Base-by-base conservation (phyloP, 2,797 vertebrate species). In the Merluccius polli region DNA sequence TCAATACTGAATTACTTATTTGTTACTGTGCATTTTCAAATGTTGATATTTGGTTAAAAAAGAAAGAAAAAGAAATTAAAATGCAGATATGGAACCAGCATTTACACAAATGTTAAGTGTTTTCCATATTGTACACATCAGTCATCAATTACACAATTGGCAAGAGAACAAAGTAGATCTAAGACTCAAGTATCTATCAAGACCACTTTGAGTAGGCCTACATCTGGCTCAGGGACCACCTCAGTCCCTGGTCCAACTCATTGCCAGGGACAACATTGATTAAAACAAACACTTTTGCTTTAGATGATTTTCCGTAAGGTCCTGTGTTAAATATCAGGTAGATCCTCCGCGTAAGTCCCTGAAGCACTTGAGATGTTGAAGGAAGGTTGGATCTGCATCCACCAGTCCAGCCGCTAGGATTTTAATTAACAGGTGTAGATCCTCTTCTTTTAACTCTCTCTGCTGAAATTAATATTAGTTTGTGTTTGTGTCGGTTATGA, bases 381-480 rank as follows among this genome's bases (percentile, higher is more conserved):
- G 88, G 71, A 92, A 93, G 86, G 92, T 86, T 7, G 93, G 93
- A 84, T 94, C 94, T 2, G 93, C 93, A n/a, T 94, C 94, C 77
- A 95, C 94, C 82, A 95, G 77, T 68, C 94, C 93, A 31, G 86
- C 78, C 0, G 92, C 91, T 29, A 95, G 87, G 81, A 95, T 92
- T 84, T 63, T 91, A 70, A 89, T 89, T 81, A 95, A 71, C 29
- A 94, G 78, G 59, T 92, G 81, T 27, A 94, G 63, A 18, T 94
- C 93, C 63, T 91, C 81, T 18, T 93, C 89, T 70, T 77, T 93
- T 74, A 94, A 80, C 59, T 91, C 90, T 68, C 87, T 92, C 92
- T 93, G 89, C 71, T 67, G 30, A 80, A 71, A 69, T 69, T 1
- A 21, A 52, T 21, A 16, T 9, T 75, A 41, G 75, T 15, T 0